phyloP scores from a whole-genome alignment of 2,797 vertebrate species.

The Petrocephalus schoutedeni region DNA sequence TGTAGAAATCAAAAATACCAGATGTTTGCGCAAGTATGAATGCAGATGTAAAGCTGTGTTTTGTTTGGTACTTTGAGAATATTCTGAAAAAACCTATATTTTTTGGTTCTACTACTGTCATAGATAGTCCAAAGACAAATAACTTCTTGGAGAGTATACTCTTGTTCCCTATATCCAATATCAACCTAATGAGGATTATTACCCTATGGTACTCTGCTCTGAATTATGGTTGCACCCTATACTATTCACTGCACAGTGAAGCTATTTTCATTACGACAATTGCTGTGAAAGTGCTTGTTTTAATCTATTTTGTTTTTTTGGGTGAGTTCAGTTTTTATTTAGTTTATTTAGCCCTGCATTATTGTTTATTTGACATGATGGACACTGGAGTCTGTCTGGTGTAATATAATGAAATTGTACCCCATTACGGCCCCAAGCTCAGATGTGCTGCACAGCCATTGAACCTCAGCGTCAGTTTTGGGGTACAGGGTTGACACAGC shows the following conservation, averaged over 20 bases:
- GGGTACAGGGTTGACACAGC: neutral
- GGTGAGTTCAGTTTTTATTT: neutral
- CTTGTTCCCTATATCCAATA: neutral
- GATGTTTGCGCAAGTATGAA: neutral
- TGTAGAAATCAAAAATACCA: neutral
- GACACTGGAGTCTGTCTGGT: neutral
- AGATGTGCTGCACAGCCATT: neutral
- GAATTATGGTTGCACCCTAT: neutral
- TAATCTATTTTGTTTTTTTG: neutral
- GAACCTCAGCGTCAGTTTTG: neutral
- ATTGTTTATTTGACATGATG: neutral
- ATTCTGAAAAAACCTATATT: neutral
- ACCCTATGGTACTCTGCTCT: neutral
- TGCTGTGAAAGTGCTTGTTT: neutral
- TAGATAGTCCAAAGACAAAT: neutral
- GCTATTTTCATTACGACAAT: neutral
- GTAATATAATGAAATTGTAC: neutral
- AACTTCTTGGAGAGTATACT: neutral
- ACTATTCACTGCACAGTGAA: neutral
- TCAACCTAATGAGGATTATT: neutral
- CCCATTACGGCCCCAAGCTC: neutral
- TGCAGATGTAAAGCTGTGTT: neutral
- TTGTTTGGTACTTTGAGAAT: neutral
- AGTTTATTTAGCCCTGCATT: neutral
- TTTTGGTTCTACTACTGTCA: too few species aligned